These are phyloP conservation scores for Crossaster papposus DNA, from an alignment of 53 echinoderm and acorn worm genomes.

Conservation along the genomic window DNA sequence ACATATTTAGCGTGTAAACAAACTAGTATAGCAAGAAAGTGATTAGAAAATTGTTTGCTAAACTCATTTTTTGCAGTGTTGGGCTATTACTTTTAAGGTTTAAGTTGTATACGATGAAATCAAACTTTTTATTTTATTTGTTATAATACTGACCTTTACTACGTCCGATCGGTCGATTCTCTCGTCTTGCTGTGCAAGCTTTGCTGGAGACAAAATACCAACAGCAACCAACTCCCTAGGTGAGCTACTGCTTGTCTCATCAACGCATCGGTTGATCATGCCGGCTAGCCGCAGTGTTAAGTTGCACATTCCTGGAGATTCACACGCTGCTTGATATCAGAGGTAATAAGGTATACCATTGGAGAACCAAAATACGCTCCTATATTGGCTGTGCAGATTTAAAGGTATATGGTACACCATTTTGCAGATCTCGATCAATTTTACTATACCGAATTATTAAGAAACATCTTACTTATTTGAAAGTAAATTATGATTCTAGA, in stretches of 20 bases:
- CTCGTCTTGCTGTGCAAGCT: not conserved
- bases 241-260: slow-evolving; percentile 22
- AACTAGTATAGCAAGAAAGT: too few species aligned
- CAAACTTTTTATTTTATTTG: not conserved
- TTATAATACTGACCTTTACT: not conserved
- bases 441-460: too few species aligned
- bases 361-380: not conserved
- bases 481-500: too few species aligned
- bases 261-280: not conserved
- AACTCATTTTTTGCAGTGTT: too few species aligned
- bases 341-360: not conserved
- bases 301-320: slow-evolving; percentile 12
- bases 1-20: too few species aligned
- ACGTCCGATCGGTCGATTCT: not conserved
- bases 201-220: not conserved
- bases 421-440: not conserved
- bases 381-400: too few species aligned
- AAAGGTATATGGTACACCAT: slow-evolving; percentile 1
- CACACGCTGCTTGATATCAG: not conserved
- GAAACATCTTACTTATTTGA: too few species aligned
- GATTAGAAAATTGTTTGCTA: too few species aligned
- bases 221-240: not conserved
- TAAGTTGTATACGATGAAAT: not conserved
- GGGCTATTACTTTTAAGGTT: too few species aligned
- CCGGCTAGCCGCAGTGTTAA: not conserved